Conservation (phyloP, 2,888 invertebrate genomes). For the Ormyrus thymus region DNA sequence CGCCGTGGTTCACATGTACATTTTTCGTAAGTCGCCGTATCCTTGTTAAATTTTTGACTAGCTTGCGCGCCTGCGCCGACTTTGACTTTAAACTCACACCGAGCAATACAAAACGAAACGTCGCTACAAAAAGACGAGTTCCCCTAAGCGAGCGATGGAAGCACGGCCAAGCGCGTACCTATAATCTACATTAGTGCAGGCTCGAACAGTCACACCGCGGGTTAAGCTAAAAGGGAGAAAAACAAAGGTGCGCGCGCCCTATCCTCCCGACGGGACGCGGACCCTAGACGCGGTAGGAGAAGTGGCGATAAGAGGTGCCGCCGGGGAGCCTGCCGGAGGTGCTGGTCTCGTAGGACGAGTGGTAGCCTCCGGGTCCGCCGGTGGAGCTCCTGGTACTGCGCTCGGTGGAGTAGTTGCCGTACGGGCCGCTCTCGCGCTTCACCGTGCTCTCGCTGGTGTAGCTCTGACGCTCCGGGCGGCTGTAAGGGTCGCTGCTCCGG, state of each 20-base stretch:
- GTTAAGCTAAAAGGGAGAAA: neutral
- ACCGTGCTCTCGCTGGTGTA: slow-evolving; percentile 84
- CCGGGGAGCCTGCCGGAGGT: slow-evolving; percentile 88
- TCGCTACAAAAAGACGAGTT: too few relatives aligned
- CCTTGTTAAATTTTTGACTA: too few relatives aligned
- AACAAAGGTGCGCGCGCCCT: neutral
- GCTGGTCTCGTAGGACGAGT: slow-evolving; percentile 85
- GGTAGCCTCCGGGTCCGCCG: slow-evolving; percentile 86
- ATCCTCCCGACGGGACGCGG: slow-evolving; percentile 1
- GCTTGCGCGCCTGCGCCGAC: too few relatives aligned
- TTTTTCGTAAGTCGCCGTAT: too few relatives aligned
- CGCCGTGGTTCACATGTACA: too few relatives aligned
- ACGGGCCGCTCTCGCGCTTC: slow-evolving; percentile 82
- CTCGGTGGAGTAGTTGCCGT: slow-evolving; percentile 85
- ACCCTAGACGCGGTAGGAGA: slow-evolving; percentile 89
- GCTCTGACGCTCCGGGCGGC: slow-evolving; percentile 80
- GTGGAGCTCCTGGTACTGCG: slow-evolving; percentile 80
- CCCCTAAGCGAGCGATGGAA: too few relatives aligned
- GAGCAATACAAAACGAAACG: too few relatives aligned
- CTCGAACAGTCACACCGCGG: too few relatives aligned
- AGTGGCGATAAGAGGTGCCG: slow-evolving; percentile 89
- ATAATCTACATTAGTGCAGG: too few relatives aligned
- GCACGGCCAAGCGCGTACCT: too few relatives aligned
- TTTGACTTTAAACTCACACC: too few relatives aligned
- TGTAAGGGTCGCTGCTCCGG: slow-evolving; percentile 76